These are phyloP conservation scores for Perdita meconis DNA, from an alignment of 2,888 invertebrate genomes.

Conservation along the genomic window DNA sequence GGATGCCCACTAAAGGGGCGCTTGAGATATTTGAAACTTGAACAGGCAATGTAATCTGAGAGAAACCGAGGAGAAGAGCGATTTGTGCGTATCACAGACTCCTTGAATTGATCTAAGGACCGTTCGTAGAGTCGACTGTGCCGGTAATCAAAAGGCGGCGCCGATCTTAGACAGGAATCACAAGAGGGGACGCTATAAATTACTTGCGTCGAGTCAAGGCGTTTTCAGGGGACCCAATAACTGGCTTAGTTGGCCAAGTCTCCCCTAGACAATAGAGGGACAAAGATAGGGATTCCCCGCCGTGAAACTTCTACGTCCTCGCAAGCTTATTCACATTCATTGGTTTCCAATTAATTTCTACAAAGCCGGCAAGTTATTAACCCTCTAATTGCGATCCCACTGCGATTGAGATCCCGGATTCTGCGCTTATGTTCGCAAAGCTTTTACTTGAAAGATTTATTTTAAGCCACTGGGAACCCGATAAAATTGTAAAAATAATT, in stretches of 20 bases:
- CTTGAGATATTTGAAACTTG: not conserved
- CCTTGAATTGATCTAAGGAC: slow-evolving; percentile 30
- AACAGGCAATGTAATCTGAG: not conserved
- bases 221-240: slow-evolving; percentile 77
- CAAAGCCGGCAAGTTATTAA: slow-evolving; percentile 79
- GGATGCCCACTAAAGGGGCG: not conserved
- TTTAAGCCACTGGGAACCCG: too few relatives aligned
- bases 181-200: slow-evolving; percentile 72
- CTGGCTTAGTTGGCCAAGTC: slow-evolving; percentile 76
- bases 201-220: slow-evolving; percentile 72
- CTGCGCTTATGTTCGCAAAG: not conserved
- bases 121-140: slow-evolving; percentile 21
- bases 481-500: too few relatives aligned
- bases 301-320: slow-evolving; percentile 70
- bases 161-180: slow-evolving; percentile 49
- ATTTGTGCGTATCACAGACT: not conserved
- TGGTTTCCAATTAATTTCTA: slow-evolving; percentile 81
- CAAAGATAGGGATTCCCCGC: slow-evolving; percentile 55
- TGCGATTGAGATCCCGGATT: slow-evolving; percentile 36
- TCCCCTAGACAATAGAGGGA: slow-evolving; percentile 74
- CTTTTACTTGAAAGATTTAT: too few relatives aligned
- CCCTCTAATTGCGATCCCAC: slow-evolving; percentile 76
- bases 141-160: slow-evolving; percentile 48
- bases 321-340: slow-evolving; percentile 81
- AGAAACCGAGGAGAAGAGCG: not conserved